These are phyloP conservation scores for Phrynocephalus versicolor DNA, from an alignment of 2,113 vertebrate species.

Conservation along the genomic window DNA sequence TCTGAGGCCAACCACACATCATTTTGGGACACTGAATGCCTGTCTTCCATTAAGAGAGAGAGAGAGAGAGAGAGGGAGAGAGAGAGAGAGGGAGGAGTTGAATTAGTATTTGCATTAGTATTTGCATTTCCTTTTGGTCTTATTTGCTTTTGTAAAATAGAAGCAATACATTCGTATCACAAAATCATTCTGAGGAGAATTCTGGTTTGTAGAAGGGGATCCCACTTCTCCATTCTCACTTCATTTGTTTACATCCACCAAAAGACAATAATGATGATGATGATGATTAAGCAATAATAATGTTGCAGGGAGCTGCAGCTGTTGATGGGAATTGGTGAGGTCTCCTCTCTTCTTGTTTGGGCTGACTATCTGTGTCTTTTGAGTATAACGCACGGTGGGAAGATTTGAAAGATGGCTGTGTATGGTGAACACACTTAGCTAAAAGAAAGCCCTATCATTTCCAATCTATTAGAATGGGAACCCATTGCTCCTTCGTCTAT, in stretches of 20 bases:
- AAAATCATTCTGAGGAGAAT: not conserved
- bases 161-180: not conserved
- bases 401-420: not conserved
- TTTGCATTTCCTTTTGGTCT: not conserved
- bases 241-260: too few species aligned
- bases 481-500: not conserved
- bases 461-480: not conserved
- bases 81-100: too few species aligned
- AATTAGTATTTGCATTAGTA: not conserved
- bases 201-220: not conserved
- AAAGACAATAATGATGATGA: too few species aligned
- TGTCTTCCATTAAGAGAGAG: not conserved
- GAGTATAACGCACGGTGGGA: not conserved
- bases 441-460: not conserved
- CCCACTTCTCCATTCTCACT: not conserved
- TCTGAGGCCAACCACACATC: not conserved
- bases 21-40: constrained; percentile 9
- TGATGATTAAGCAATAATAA: too few species aligned
- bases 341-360: not conserved
- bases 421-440: not conserved
- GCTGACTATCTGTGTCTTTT: not conserved
- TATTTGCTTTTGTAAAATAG: not conserved
- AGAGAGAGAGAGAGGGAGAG: not conserved
- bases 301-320: not conserved
- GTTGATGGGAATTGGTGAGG: not conserved